Evolutionary conservation across 92 coral and sea anemone genomes (phyloP).

Genomic region (Epizoanthus ramosus): DNA sequence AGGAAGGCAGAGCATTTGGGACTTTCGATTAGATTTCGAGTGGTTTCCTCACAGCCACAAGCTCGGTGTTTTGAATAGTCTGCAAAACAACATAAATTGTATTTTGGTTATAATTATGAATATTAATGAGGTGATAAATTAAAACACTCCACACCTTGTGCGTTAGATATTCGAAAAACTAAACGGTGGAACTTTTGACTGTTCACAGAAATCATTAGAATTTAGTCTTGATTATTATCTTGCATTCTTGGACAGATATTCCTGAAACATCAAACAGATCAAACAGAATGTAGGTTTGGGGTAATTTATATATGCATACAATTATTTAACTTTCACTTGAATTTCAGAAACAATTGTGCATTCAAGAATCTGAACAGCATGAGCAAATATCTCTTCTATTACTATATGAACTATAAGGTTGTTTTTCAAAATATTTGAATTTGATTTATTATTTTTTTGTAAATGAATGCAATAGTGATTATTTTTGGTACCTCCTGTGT

Average conservation of each 20-base stretch:
- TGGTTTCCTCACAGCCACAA: background rate
- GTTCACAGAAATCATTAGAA: background rate
- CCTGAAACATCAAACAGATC: background rate
- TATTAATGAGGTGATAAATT: slow-evolving; percentile 25
- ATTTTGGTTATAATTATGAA: slow-evolving; percentile 19
- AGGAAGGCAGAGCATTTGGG: background rate
- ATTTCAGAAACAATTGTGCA: slow-evolving; percentile 26
- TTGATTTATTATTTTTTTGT: slow-evolving; percentile 8
- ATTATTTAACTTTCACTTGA: slow-evolving; percentile 16
- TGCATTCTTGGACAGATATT: background rate
- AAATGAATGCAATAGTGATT: no score
- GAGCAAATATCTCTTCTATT: slow-evolving; percentile 34
- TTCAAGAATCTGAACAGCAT: slow-evolving; percentile 30
- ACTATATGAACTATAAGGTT: slow-evolving; percentile 1
- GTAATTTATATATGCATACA: slow-evolving; percentile 6
- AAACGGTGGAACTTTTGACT: background rate
- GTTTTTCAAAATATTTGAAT: slow-evolving; percentile 8
- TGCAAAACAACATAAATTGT: background rate
- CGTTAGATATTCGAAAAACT: background rate
- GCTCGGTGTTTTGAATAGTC: slow-evolving; percentile 12
- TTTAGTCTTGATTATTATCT: background rate
- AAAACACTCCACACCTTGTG: background rate
- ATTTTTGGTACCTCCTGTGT: no score
- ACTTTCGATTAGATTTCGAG: background rate
- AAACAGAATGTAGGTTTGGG: background rate